Evolutionary conservation across 2,888 invertebrate genomes (phyloP).

Genomic region (Cryptops parisi): DNA sequence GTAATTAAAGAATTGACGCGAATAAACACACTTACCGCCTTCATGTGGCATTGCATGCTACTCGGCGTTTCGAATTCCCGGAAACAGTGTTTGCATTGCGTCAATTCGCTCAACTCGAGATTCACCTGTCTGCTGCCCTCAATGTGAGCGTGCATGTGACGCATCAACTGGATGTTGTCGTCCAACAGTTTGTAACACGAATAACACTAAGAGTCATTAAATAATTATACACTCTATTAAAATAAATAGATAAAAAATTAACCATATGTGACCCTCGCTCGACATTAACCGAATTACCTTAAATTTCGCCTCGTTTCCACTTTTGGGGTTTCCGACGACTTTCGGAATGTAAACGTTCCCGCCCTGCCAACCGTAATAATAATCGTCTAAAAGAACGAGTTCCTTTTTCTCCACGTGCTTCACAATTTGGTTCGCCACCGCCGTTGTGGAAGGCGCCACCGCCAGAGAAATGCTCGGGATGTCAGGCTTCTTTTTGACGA

Average conservation of each 20-base stretch:
- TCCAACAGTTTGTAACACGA: slow-evolving; percentile 48
- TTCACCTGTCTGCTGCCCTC: slow-evolving; percentile 36
- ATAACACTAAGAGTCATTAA: too few relatives aligned
- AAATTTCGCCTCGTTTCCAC: slow-evolving; percentile 16
- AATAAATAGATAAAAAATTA: slow-evolving; percentile 9
- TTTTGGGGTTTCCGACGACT: too few relatives aligned
- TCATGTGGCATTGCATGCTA: slow-evolving; percentile 48
- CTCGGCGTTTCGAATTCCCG: slow-evolving; percentile 46
- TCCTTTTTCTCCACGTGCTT: too few relatives aligned
- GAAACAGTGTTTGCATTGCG: slow-evolving; percentile 52
- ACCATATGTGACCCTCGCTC: background rate
- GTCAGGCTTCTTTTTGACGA: too few relatives aligned
- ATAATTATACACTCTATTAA: too few relatives aligned
- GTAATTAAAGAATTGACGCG: too few relatives aligned
- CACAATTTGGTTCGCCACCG: too few relatives aligned
- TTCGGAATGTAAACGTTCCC: too few relatives aligned
- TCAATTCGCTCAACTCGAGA: slow-evolving; percentile 32
- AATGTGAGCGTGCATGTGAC: slow-evolving; percentile 56
- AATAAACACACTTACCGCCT: slow-evolving; percentile 40
- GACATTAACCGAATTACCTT: slow-evolving; percentile 7
- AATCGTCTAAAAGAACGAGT: slow-evolving; percentile 37
- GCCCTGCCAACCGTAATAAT: slow-evolving; percentile 44
- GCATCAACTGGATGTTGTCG: slow-evolving; percentile 54
- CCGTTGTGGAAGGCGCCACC: too few relatives aligned
- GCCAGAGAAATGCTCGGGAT: too few relatives aligned